A percentile compares a stretch with the other conserved stretches of the same genome.
Conservation (phyloP, 2,797 vertebrate genomes). For the Anabas testudineus region DNA sequence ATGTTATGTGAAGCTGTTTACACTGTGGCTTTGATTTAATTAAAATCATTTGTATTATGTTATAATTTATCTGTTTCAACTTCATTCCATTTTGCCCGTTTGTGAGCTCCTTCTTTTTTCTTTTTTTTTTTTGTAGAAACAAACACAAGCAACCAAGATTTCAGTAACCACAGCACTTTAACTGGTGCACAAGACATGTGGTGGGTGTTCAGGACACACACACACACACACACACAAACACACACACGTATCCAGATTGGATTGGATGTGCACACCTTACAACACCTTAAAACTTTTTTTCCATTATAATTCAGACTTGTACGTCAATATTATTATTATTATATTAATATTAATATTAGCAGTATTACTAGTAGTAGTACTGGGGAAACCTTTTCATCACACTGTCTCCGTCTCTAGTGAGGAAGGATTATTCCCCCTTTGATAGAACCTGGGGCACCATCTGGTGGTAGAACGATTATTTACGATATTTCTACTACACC, state of each 20-base stretch:
- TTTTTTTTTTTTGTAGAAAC: neutral
- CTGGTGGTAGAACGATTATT: slow-evolving; percentile 28
- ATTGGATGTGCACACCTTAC: no score
- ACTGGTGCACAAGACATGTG: neutral
- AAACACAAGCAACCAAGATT: neutral
- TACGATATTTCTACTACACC: no score
- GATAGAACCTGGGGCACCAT: slow-evolving; percentile 19
- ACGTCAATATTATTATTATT: no score
- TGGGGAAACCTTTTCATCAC: no score
- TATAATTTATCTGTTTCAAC: neutral
- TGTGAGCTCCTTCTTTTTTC: neutral
- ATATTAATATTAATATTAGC: no score
- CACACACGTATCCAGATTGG: no score
- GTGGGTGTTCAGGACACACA: no score
- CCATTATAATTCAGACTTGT: neutral
- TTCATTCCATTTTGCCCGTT: neutral
- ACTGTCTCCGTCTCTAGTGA: no score
- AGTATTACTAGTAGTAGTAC: neutral
- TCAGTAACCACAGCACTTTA: neutral
- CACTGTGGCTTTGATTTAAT: no score
- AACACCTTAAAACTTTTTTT: no score
- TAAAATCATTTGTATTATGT: neutral
- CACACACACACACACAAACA: no score
- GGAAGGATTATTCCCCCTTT: no score
- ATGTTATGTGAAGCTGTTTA: neutral